A percentile compares a stretch with the other conserved stretches of the same genome.
Evolutionary conservation across 2,113 vertebrate genomes (phyloP).

Genomic region (Caretta caretta): DNA sequence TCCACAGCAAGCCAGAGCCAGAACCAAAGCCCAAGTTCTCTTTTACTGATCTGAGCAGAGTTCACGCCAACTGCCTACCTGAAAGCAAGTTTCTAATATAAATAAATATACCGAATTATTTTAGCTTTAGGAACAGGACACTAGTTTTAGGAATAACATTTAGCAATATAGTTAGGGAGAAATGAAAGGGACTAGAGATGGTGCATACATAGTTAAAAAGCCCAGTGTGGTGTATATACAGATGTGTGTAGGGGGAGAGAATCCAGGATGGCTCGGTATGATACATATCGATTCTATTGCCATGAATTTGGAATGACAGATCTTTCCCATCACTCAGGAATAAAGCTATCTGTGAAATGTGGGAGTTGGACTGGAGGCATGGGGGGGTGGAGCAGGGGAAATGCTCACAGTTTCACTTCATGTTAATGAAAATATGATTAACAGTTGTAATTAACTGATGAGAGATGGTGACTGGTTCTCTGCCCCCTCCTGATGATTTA

Average conservation of each 20-base stretch:
- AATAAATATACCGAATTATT: background rate
- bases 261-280: background rate
- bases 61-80: background rate
- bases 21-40: background rate
- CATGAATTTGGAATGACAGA: background rate
- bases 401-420: slow-evolving; percentile 20
- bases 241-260: background rate
- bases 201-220: background rate
- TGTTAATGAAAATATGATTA: slow-evolving; percentile 71
- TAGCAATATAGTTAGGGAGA: background rate
- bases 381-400: background rate
- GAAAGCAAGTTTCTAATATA: background rate
- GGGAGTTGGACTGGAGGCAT: background rate
- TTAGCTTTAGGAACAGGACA: background rate
- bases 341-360: slow-evolving; percentile 2
- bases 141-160: background rate
- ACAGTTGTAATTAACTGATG: slow-evolving; percentile 67
- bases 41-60: background rate
- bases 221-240: fast-evolving
- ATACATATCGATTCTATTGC: background rate
- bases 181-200: background rate
- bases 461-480: slow-evolving; percentile 18
- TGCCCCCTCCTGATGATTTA: slow-evolving; percentile 45
- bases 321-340: background rate
- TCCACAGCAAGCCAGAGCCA: background rate